Evolutionary conservation across 2,113 vertebrate species (phyloP).

Genomic region (Spea multiplicata): DNA sequence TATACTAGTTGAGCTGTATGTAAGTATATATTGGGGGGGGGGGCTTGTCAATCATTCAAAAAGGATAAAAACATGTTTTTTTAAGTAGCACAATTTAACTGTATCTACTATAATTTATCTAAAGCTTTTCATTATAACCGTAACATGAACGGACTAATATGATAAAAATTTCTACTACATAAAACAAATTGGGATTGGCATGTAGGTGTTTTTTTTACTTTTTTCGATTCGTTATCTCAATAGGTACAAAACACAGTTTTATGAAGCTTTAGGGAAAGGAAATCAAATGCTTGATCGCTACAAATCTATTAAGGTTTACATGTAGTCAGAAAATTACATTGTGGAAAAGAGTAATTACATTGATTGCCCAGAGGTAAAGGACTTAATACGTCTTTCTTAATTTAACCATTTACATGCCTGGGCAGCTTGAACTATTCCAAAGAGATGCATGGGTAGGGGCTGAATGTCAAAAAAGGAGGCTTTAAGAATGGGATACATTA

Average conservation of each 20-base stretch:
- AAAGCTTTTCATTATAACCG: too few relatives aligned
- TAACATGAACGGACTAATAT: too few relatives aligned
- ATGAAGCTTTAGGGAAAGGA: conserved; percentile 43
- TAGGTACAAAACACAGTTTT: conserved; percentile 43
- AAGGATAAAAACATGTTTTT: too few relatives aligned
- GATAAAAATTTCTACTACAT: too few relatives aligned
- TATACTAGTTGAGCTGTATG: too few relatives aligned
- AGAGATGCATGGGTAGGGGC: not conserved
- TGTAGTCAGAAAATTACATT: conserved; percentile 41
- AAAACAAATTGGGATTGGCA: not conserved
- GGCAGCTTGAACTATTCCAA: not conserved
- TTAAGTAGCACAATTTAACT: too few relatives aligned
- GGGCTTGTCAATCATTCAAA: too few relatives aligned
- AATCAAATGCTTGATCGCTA: conserved; percentile 47
- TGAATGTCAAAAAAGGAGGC: not conserved
- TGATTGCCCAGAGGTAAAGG: conserved; percentile 35
- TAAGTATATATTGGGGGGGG: too few relatives aligned
- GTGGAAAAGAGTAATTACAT: conserved; percentile 42
- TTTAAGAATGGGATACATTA: not conserved
- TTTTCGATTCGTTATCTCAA: conserved; percentile 41
- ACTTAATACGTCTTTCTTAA: conserved; percentile 15
- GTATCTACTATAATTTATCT: too few relatives aligned
- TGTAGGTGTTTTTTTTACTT: conserved; percentile 11
- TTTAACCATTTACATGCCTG: conserved; percentile 10
- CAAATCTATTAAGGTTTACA: conserved; percentile 47